Evolutionary conservation across 1,140 invertebrate genomes (phyloP), one percentile per base, ranked within the genome.

Genomic region (Aphis craccivora): DNA sequence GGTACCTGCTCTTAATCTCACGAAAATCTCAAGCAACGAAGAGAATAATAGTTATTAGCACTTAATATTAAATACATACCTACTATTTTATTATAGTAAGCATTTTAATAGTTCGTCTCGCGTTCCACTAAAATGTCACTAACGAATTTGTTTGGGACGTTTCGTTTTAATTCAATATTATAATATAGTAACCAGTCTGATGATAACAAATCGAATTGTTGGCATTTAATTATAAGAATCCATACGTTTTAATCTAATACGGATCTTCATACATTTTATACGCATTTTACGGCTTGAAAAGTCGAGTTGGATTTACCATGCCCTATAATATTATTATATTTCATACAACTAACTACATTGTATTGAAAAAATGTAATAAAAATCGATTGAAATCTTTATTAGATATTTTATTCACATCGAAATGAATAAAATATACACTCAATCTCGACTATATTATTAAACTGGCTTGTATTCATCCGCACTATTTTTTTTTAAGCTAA

Each of bases 341-440:
- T n/a, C 60, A 30, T 14, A n/a, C 30, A 14, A n/a, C 60, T n/a
- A 67, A 14, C 48, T 51, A 67, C 14, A 67, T 67, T n/a, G 60
- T 67, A 67, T n/a, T 18, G 60, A n/a, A 67, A 67, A 67, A n/a
- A 67, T 67, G 60, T n/a, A 67, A 67, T 67, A n/a, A n/a, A 67
- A 67, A 14, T 67, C 14, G 60, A 67, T 67, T 67, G 60, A 67
- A 67, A 67, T 67, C 60, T 67, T 67, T 76, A 76, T 76, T 35
- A 76, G 30, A 76, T 76, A 76, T 76, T 76, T 76, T 76, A 76
- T 76, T 76, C n/a, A n/a, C 30, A 4, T 14, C 60, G 30, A 76
- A 76, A 76, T 76, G n/a, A 76, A 76, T 76, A n/a, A n/a, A 76
- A 76, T n/a, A 76, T n/a, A 76, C 30, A 76, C n/a, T 76, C n/a